Base-by-base conservation (phyloP, 2,113 vertebrate species). In the Cromileptes altivelis region DNA sequence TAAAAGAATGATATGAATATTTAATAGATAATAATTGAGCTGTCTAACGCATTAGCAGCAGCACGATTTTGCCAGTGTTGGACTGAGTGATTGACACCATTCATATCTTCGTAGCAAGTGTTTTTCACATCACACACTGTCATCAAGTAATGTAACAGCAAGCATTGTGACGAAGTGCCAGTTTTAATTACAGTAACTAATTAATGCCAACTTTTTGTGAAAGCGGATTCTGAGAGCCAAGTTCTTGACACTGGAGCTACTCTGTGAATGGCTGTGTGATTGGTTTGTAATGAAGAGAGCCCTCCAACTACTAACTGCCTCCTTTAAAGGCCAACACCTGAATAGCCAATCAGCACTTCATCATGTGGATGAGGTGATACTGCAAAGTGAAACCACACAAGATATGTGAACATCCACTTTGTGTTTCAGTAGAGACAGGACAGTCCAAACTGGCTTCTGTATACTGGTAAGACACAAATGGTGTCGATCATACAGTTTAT, bases 261-360 rank as follows among this genome's bases (percentile, higher is more conserved):
- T 90, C 86, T 87, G 50, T 87, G 82, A 92, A 92, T 90, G 85
- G 69, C 70, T 80, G 69, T 86, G 68, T 82, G 77, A 91, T 91
- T 78, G 89, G 84, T 85, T 88, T 78, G 84, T 86, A 88, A 91
- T 91, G 88, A 88, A 80, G 81, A 92, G 88, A 90, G 88, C 76
- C 80, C 91, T 92, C 78, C 73, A 86, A 68, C 71, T 21, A 70
- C 85, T 84, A 78, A 78, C 84, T 73, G 77, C 49, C 45, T 71
- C 85, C 60, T 61, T 87, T 42, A 79, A 86, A 92, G 86, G 77
- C 85, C 79, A 89, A 64, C 75, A 75, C 45, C 82, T 84, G 90
- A 88, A 91, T 79, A 76, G 82, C 74, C 89, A 81, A 90, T 86
- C 65, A 81, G 70, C 84, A 77, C 82, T 91, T 86, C 56, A 81